Conservation (phyloP, 2,113 vertebrate species). For the Oreocharis arfaki region DNA sequence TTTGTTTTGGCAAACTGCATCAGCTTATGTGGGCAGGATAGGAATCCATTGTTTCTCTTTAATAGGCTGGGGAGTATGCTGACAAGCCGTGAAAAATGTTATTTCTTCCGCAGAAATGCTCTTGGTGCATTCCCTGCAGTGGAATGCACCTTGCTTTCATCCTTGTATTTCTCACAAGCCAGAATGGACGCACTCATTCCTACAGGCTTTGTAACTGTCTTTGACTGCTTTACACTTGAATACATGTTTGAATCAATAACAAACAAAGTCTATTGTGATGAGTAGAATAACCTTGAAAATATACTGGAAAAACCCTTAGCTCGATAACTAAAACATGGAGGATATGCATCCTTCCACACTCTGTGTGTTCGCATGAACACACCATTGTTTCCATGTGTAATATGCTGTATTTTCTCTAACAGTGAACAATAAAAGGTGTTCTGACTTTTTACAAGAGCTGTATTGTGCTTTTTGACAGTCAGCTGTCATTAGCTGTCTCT, state of each 20-base stretch:
- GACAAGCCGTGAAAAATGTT: neutral
- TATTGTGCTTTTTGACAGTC: neutral
- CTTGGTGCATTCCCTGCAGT: neutral
- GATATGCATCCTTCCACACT: neutral
- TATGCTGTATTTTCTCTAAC: conserved; percentile 26
- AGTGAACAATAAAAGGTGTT: conserved; percentile 65
- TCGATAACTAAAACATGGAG: neutral
- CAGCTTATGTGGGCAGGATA: neutral
- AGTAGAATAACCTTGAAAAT: neutral
- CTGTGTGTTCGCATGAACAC: neutral
- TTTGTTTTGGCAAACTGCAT: neutral
- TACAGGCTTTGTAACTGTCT: neutral
- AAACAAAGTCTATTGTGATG: neutral
- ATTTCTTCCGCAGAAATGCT: conserved; percentile 7
- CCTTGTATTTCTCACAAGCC: neutral
- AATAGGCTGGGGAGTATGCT: neutral
- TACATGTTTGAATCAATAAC: neutral
- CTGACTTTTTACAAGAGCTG: conserved; percentile 1
- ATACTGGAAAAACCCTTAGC: neutral
- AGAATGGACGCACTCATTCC: neutral
- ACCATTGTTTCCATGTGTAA: neutral
- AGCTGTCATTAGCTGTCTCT: neutral
- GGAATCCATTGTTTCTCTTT: neutral
- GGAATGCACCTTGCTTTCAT: neutral
- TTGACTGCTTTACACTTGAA: neutral